Evolutionary conservation across 1,140 invertebrate genomes (phyloP), one percentile per base, ranked within the genome.

Genomic region (Heliconius hermathena): DNA sequence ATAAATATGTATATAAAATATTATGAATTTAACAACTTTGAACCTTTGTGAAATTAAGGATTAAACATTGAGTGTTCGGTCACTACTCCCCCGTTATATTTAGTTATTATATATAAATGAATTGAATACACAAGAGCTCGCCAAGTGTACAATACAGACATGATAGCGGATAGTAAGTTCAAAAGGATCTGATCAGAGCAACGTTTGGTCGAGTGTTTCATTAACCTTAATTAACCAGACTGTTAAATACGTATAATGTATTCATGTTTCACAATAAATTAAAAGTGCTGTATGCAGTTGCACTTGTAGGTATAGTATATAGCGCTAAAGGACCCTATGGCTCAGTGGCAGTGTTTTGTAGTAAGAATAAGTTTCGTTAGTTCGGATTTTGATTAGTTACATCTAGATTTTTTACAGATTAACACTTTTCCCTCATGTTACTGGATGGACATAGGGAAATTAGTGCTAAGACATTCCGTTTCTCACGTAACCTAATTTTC

Each of bases 211-310:
- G 75, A 81, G 80, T 81, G 74, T 33, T 71, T 82, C 57, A 82
- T 82, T 82, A 78, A 76, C 74, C 77, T 79, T 82, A 79, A 79
- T 82, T 82, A 82, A 49, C 33, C 73, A 71, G 80, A 75, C 76
- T 74, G 49, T 74, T 73, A 71, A 79, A 76, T 76, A 71, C 26
- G 60, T 8, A 29, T 66, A 66, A 66, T 66, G 60, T 66, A 29
- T 66, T 66, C 60, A 29, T 73, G 66, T 29, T 66, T 66, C 60
- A 66, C 11, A 66, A 29, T 66, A 29, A 26, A 66, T 66, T 26
- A 66, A 66, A 29, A 29, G 60, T 66, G 26, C 11, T 16, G 54
- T 22, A 11, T 22, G 60, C 60, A 66, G 13, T 66, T 66, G 60
- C 60, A 66, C 3, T 66, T 26, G 26, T 29, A 13, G 11, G 11